Evolutionary conservation across 1,140 invertebrate genomes (phyloP), one percentile per base, ranked within the genome.

Genomic region (Drosophila burlai): DNA sequence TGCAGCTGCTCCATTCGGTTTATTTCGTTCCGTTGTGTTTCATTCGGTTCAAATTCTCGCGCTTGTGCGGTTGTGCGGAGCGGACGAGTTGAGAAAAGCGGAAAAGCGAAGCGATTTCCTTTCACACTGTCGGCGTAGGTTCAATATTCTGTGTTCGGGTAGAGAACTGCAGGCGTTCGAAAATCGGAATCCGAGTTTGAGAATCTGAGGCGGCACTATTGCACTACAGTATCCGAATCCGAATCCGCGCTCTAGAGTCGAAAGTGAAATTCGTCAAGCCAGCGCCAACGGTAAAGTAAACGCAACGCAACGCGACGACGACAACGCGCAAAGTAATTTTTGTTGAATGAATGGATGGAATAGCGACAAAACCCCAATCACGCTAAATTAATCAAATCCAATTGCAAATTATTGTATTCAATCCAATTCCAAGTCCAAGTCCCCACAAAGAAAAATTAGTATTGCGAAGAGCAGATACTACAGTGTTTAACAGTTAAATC

Each of bases 11-110:
- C 29, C 31, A 68, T n/a, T 66, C 66, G 46, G 21, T 34, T 26
- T 38, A 18, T 63, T 66, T 42, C 38, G 62, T 61, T 61, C 59
- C 57, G 54, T 60, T 64, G 24, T 65, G 38, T 60, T 64, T 64
- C 55, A 71, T 84, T 84, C 72, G 80, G 74, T 81, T 85, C 69
- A 85, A 84, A 81, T 73, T 47, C 61, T 89, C 85, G 81, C 78
- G 74, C 74, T 80, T 68, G 85, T 61, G 77, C 84, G 84, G 85
- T 89, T 87, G 84, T 85, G 83, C 77, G 83, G 80, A 80, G 81
- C 83, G 84, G 81, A 89, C 55, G 57, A 75, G 42, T 54, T 71
- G 57, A 60, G 58, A 76, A 47, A 43, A 57, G 65, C 73, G 75
- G 62, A 61, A 47, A 49, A 58, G 36, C 47, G 49, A 62, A 57